These are phyloP conservation scores for Amblyjoppa fuscipennis DNA, from an alignment of 2,888 invertebrate species.

Conservation along the genomic window DNA sequence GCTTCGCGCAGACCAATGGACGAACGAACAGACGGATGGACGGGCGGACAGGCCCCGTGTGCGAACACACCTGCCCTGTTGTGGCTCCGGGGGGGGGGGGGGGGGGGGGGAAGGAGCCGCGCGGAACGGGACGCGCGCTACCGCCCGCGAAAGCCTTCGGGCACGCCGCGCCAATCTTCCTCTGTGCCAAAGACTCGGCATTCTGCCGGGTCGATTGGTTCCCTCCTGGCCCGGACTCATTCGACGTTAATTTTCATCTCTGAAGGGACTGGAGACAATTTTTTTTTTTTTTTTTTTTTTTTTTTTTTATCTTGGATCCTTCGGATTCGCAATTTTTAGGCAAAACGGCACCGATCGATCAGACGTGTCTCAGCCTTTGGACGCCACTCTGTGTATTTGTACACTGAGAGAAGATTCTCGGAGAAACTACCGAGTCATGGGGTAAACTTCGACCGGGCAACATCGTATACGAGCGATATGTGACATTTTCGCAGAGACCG, in stretches of 20 bases:
- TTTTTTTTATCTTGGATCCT: neutral
- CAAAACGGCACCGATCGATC: too few relatives aligned
- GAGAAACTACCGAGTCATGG: too few relatives aligned
- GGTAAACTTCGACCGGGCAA: too few relatives aligned
- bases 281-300: too few relatives aligned
- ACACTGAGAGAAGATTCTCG: too few relatives aligned
- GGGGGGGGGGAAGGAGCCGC: constrained; percentile 10
- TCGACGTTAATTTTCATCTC: neutral
- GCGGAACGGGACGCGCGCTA: constrained; percentile 48
- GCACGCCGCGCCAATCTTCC: constrained; percentile 35
- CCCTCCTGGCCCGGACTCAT: neutral
- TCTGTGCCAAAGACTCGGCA: neutral
- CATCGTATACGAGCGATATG: too few relatives aligned
- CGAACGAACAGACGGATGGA: constrained; percentile 42
- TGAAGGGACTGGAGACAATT: neutral
- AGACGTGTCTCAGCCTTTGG: too few relatives aligned
- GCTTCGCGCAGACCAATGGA: constrained; percentile 43
- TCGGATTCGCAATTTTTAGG: neutral
- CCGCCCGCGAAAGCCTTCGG: constrained; percentile 61
- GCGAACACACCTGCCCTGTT: constrained; percentile 68
- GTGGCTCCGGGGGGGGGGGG: constrained; percentile 24
- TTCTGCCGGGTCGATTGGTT: neutral
- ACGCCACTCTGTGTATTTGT: too few relatives aligned
- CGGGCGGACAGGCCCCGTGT: constrained; percentile 53
- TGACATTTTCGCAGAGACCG: too few relatives aligned